These are phyloP conservation scores for Sibirionetta formosa DNA, from an alignment of 2,797 vertebrate genomes.

Conservation along the genomic window DNA sequence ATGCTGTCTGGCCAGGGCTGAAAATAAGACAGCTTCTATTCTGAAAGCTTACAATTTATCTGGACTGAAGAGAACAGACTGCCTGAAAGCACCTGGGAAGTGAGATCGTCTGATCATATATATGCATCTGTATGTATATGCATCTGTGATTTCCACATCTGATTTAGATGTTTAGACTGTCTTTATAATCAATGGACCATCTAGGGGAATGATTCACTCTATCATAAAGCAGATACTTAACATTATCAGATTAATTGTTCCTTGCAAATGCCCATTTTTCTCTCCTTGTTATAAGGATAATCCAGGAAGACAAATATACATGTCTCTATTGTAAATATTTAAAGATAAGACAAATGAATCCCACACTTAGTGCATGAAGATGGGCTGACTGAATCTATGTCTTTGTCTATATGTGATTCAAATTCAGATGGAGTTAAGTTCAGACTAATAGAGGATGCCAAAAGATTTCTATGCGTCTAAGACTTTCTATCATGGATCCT, in stretches of 20 bases:
- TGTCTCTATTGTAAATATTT: constrained; percentile 42
- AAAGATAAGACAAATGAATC: constrained; percentile 11
- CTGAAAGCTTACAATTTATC: neutral
- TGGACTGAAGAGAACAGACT: neutral
- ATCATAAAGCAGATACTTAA: constrained; percentile 34
- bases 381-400: neutral
- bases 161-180: neutral
- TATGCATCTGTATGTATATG: neutral
- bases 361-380: neutral
- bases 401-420: neutral
- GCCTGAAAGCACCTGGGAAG: constrained; percentile 3
- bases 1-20: neutral
- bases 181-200: constrained; percentile 2
- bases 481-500: neutral
- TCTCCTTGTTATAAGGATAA: neutral
- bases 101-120: constrained; percentile 2
- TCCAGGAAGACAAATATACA: constrained; percentile 10
- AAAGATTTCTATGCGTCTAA: neutral
- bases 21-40: neutral
- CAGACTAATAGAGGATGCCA: neutral
- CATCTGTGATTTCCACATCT: neutral
- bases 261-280: neutral
- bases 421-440: neutral
- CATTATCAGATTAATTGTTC: constrained; percentile 29
- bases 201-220: neutral